phyloP scores from a whole-genome alignment of 2,797 vertebrate species.

The Etheostoma perlongum region DNA sequence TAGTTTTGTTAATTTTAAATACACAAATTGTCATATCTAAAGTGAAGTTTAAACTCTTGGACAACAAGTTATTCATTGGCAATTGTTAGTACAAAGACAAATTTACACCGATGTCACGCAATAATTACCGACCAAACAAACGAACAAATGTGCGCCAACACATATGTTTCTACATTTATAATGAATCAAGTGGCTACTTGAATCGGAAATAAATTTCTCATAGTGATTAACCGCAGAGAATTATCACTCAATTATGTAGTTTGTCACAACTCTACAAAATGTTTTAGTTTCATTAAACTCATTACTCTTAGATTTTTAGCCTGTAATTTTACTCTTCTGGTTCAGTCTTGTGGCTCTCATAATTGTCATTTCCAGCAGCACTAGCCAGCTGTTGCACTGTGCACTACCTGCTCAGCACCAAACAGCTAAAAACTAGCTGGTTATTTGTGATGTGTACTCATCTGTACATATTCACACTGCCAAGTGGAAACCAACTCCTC shows the following conservation, averaged over 20 bases:
- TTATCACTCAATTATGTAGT: background rate
- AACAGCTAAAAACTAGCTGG: background rate
- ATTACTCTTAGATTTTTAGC: background rate
- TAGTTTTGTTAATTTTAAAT: too few relatives aligned
- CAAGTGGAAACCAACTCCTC: background rate
- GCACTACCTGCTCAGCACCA: slow-evolving; percentile 6
- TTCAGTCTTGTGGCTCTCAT: too few relatives aligned
- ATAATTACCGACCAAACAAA: too few relatives aligned
- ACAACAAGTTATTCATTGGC: too few relatives aligned
- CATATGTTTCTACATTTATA: background rate
- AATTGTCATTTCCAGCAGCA: background rate
- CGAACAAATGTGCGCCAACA: too few relatives aligned
- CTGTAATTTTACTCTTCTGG: too few relatives aligned
- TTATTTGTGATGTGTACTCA: background rate
- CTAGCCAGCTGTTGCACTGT: background rate
- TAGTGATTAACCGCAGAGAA: background rate
- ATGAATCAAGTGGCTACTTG: background rate
- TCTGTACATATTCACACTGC: background rate
- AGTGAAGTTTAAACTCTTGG: too few relatives aligned
- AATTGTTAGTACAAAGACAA: too few relatives aligned
- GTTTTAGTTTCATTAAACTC: background rate
- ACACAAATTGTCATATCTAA: too few relatives aligned
- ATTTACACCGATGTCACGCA: too few relatives aligned
- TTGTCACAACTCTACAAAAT: background rate
- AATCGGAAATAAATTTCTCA: background rate